phyloP scores from a whole-genome alignment of 2,797 vertebrate genomes.

The Amphiprion clarkii region DNA sequence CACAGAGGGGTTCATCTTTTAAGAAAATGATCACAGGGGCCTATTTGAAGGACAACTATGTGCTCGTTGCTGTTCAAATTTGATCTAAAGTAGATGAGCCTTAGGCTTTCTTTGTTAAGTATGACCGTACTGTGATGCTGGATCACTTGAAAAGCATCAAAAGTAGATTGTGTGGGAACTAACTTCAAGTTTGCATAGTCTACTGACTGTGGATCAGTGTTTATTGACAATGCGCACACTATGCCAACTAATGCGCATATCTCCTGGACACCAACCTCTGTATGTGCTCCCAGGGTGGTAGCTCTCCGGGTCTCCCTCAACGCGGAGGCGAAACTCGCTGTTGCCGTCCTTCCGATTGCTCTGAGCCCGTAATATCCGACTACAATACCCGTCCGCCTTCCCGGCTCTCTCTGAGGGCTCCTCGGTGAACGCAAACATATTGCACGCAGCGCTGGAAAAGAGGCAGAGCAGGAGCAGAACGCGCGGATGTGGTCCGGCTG shows the following conservation, averaged over 20 bases:
- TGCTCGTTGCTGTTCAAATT: neutral
- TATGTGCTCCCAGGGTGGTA: constrained; percentile 97
- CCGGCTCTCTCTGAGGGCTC: constrained; percentile 91
- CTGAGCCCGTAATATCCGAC: constrained; percentile 93
- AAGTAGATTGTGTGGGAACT: constrained; percentile 38
- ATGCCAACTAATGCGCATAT: constrained; percentile 37
- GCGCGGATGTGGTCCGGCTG: constrained; percentile 74
- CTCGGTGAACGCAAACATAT: constrained; percentile 89
- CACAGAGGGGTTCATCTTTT: neutral
- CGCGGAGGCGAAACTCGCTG: constrained; percentile 95
- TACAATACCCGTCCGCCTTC: constrained; percentile 95
- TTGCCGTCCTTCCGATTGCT: constrained; percentile 91
- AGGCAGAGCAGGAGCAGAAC: constrained; percentile 85
- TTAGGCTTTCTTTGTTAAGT: neutral
- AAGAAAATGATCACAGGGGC: neutral
- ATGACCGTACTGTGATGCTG: neutral
- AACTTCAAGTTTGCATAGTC: constrained; percentile 36
- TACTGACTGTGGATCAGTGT: neutral
- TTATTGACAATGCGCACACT: neutral
- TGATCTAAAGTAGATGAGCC: neutral
- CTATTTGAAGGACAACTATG: neutral
- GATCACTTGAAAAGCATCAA: neutral
- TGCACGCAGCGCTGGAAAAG: constrained; percentile 82
- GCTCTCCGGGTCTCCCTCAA: constrained; percentile 96
- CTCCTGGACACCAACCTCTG: constrained; percentile 87